These are phyloP conservation scores for Drosophila macrospina DNA, from an alignment of 2,888 invertebrate genomes.

Conservation along the genomic window DNA sequence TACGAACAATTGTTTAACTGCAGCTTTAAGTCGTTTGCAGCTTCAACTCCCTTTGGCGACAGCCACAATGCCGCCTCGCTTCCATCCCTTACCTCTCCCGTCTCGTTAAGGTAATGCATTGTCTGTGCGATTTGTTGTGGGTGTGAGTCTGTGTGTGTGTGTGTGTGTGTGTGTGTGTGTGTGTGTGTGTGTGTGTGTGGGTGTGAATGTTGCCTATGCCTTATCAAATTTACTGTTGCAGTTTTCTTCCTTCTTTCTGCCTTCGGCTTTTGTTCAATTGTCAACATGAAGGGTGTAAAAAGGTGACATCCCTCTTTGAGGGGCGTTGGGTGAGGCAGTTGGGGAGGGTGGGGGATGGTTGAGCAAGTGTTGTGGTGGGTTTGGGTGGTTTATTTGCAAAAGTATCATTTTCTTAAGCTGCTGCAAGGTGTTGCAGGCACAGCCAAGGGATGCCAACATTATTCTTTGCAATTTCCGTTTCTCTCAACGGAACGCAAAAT, in stretches of 20 bases:
- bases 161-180: background rate
- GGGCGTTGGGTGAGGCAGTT: background rate
- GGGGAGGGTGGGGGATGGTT: background rate
- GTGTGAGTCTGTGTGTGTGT: background rate
- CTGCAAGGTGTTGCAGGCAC: constrained; percentile 39
- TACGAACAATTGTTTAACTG: constrained; percentile 9
- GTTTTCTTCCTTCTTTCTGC: constrained; percentile 26
- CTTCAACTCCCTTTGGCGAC: background rate
- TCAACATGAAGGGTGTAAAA: constrained; percentile 41
- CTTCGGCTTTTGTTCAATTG: constrained; percentile 14
- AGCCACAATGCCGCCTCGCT: background rate
- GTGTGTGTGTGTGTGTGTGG: background rate
- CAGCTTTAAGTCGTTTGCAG: constrained; percentile 13
- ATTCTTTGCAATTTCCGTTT: constrained; percentile 40
- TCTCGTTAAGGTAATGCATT: constrained; percentile 39
- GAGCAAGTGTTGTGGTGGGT: too few relatives aligned
- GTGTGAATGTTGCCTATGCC: constrained; percentile 29
- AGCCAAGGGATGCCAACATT: constrained; percentile 20
- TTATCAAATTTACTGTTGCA: constrained; percentile 50
- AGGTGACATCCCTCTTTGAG: constrained; percentile 3
- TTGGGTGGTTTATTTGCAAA: constrained; percentile 8
- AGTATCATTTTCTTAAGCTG: constrained; percentile 27
- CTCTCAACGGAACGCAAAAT: constrained; percentile 8
- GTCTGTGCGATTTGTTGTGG: background rate
- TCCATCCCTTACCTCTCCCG: too few relatives aligned